phyloP scores from a whole-genome alignment of 2,888 invertebrate genomes.

The Rhagonycha fulva region DNA sequence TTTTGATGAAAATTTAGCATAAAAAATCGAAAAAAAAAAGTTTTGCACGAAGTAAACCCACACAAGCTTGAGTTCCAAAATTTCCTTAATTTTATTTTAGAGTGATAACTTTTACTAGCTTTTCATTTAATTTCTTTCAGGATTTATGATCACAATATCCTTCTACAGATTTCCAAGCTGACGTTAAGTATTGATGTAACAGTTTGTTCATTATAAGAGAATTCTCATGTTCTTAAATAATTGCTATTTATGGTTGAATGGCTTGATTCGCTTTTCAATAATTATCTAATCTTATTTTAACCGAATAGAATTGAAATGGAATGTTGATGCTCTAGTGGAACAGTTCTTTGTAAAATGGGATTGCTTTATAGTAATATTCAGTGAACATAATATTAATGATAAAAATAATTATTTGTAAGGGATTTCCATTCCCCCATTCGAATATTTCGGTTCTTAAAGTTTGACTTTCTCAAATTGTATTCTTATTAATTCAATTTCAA shows the following conservation, averaged over 20 bases:
- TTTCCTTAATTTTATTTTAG: background rate
- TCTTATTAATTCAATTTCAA: too few species aligned
- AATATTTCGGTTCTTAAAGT: too few species aligned
- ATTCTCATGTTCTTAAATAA: slow-evolving; percentile 5
- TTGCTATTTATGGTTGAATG: slow-evolving; percentile 12
- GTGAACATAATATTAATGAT: background rate
- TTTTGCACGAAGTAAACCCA: background rate
- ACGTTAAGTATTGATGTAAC: slow-evolving; percentile 2
- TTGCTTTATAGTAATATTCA: background rate
- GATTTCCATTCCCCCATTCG: too few species aligned
- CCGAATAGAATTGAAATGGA: background rate
- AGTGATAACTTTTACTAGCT: background rate
- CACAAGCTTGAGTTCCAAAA: background rate
- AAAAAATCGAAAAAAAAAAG: too few species aligned
- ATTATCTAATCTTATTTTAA: background rate
- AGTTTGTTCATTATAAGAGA: slow-evolving; percentile 8
- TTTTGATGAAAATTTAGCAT: too few species aligned
- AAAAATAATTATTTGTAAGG: too few species aligned
- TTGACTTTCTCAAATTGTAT: too few species aligned
- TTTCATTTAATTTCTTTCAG: background rate
- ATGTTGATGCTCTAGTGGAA: background rate
- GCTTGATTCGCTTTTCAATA: background rate
- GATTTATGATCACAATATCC: slow-evolving; percentile 11
- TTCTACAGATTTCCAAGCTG: slow-evolving; percentile 1
- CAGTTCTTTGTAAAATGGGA: background rate